phyloP scores from a whole-genome alignment of 2,797 vertebrate genomes.

The Anguilla anguilla region DNA sequence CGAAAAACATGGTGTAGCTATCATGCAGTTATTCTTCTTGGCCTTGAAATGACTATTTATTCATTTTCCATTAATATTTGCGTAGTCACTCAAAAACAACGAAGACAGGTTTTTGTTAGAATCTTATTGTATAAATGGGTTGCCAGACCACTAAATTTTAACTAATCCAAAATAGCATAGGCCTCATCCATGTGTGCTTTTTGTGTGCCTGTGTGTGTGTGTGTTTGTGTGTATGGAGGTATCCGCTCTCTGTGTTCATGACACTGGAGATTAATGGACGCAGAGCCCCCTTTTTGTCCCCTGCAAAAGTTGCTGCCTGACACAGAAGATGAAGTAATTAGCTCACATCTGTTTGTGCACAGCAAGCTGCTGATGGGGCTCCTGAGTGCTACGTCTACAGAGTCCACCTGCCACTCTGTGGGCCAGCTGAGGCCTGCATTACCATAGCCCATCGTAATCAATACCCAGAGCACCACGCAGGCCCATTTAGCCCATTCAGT shows the following conservation, averaged over 20 bases:
- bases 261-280: slow-evolving; percentile 26
- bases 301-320: slow-evolving; percentile 32
- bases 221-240: slow-evolving; percentile 1
- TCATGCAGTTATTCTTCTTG: not conserved
- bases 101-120: not conserved
- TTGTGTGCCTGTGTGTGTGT: slow-evolving; percentile 4
- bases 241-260: not conserved
- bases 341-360: slow-evolving; percentile 62
- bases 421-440: slow-evolving; percentile 72
- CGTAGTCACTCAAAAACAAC: not conserved
- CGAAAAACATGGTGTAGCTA: not conserved
- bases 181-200: not conserved
- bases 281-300: slow-evolving; percentile 7
- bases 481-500: slow-evolving; percentile 50
- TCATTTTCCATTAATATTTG: not conserved
- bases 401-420: slow-evolving; percentile 72
- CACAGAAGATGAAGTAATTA: slow-evolving; percentile 58
- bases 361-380: slow-evolving; percentile 71
- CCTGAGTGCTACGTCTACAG: slow-evolving; percentile 62
- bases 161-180: not conserved
- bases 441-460: slow-evolving; percentile 58
- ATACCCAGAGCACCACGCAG: slow-evolving; percentile 47
- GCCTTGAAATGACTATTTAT: not conserved
- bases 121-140: not conserved
- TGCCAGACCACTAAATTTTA: not conserved